Base-by-base conservation (phyloP, 1,140 invertebrate genomes). In the Drosophila rhopaloa region DNA sequence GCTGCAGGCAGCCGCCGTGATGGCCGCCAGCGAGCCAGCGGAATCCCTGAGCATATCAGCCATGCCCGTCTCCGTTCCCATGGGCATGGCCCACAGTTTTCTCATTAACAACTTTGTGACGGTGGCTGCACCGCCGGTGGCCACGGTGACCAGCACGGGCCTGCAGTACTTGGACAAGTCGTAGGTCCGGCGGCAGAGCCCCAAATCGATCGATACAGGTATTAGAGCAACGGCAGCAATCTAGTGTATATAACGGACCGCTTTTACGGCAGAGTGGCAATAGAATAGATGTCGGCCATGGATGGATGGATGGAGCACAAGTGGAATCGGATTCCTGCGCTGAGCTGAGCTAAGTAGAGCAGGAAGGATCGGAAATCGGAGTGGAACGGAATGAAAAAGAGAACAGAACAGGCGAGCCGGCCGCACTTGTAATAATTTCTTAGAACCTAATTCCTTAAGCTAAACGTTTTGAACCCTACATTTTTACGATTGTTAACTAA, bases 41-140 rank as follows among this genome's bases (percentile, higher is more conserved):
- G 84, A 89, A 63, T 59, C 76, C 80, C 76, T 90, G 55, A 84
- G 84, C 83, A 88, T 89, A 90, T 90, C 85, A 90, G 77, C 84
- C 53, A 71, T 79, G 61, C 59, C 73, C 54, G 82, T 85, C 37
- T 58, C 74, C 29, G 65, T 76, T 51, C 82, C 82, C 70, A 83
- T 89, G 76, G 84, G 84, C 61, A 75, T 85, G 72, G 79, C 76
- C 54, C 88, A 82, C 37, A 90, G 81, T 70, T 84, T 90, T 67
- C 77, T 90, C 46, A 83, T 90, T 50, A 90, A 91, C 54, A 90
- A 90, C 62, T 90, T 90, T 44, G 86, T 90, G 50, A 90, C 88
- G 40, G 83, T 90, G 41, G 66, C 88, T n/a, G 76, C 88, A 19
- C 81, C 81, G 35, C 46, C 82, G 59, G 43, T 74, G 63, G 59